Conservation (phyloP, 1,140 invertebrate species). For the Drosophila oshimai region DNA sequence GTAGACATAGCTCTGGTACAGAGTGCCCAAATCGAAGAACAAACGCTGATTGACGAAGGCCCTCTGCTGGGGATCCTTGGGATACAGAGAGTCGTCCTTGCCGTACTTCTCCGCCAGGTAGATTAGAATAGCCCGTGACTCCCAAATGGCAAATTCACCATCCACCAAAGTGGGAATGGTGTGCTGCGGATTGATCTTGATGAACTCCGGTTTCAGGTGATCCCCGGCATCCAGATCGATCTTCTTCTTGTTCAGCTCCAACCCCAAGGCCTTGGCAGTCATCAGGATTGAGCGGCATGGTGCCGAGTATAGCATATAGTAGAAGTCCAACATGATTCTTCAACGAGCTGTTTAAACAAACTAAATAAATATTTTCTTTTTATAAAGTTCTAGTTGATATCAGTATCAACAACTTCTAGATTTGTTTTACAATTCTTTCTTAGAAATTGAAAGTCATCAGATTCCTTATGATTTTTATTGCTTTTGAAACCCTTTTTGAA, state of each 20-base stretch:
- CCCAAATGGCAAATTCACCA: constrained; percentile 86
- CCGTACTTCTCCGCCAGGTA: constrained; percentile 88
- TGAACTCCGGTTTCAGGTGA: constrained; percentile 87
- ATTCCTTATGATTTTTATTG: too few species aligned
- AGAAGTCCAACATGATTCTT: constrained; percentile 83
- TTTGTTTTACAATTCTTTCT: not conserved
- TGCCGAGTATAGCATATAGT: constrained; percentile 87
- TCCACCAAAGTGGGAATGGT: constrained; percentile 88
- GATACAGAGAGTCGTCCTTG: constrained; percentile 87
- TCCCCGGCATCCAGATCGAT: constrained; percentile 86
- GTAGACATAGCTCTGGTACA: constrained; percentile 85
- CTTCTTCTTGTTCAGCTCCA: constrained; percentile 88
- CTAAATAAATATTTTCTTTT: not conserved
- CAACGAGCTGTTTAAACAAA: not conserved
- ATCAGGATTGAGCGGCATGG: constrained; percentile 88
- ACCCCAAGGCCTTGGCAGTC: constrained; percentile 86
- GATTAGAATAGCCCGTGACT: constrained; percentile 88
- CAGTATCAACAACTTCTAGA: not conserved
- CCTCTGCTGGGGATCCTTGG: constrained; percentile 86
- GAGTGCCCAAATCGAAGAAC: constrained; percentile 88
- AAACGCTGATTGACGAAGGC: constrained; percentile 89
- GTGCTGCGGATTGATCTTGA: constrained; percentile 85
- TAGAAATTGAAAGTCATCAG: not conserved
- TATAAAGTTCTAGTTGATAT: not conserved
- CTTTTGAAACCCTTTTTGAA: too few species aligned